Evolutionary conservation across 2,113 vertebrate genomes (phyloP).

Genomic region (Erythrocercus mccallii): DNA sequence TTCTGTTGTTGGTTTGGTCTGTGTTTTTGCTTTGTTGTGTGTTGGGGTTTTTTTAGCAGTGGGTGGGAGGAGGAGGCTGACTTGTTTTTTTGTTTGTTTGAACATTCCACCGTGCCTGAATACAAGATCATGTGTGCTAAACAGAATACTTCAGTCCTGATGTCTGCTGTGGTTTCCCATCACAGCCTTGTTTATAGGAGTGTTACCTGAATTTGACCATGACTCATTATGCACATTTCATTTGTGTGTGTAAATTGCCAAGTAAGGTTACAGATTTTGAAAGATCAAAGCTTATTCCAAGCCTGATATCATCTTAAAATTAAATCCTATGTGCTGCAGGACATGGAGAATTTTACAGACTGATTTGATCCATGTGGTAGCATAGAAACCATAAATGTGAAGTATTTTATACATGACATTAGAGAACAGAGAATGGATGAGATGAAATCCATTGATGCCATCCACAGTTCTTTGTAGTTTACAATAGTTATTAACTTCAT

Average conservation of each 20-base stretch:
- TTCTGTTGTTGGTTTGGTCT: background rate
- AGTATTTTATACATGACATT: background rate
- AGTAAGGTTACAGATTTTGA: background rate
- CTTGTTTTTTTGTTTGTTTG: background rate
- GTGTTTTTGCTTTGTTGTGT: background rate
- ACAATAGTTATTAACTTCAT: background rate
- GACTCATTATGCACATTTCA: background rate
- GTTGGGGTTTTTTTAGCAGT: background rate
- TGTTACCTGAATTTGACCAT: background rate
- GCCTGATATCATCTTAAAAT: background rate
- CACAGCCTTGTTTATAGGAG: background rate
- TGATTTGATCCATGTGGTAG: background rate
- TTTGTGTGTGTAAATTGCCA: background rate
- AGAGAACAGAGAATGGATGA: background rate
- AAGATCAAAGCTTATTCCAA: background rate
- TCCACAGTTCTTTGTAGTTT: background rate
- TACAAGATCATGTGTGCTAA: background rate
- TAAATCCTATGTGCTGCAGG: background rate
- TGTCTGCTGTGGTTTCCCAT: background rate
- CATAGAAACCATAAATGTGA: background rate
- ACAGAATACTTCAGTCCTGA: background rate
- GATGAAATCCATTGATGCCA: background rate
- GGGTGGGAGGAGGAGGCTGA: background rate
- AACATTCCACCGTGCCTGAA: background rate
- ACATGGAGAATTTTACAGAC: background rate